Evolutionary conservation across 30 jellyfish, hydroid and myxozoan species (phyloP).

Genomic region (Rhopilema esculentum): DNA sequence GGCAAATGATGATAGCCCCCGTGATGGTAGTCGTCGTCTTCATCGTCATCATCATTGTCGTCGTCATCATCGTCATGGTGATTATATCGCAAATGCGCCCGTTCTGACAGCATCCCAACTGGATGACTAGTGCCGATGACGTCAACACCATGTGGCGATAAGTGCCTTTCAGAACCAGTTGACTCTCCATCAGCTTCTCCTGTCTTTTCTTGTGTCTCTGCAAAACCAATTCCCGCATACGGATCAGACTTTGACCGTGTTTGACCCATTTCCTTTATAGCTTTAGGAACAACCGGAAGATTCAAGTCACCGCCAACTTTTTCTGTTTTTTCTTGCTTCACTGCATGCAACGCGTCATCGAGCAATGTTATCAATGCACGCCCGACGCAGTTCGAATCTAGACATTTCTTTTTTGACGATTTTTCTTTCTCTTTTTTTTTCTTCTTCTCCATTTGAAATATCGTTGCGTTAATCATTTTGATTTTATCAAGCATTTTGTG

Average conservation of each 20-base stretch:
- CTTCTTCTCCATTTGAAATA: slow-evolving; percentile 26
- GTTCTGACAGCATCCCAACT: slow-evolving; percentile 22
- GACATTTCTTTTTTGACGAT: slow-evolving; percentile 21
- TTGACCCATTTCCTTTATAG: slow-evolving; percentile 9
- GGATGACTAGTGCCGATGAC: slow-evolving; percentile 61
- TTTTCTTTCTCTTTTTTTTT: slow-evolving; percentile 6
- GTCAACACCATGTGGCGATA: slow-evolving; percentile 65
- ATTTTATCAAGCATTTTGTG: slow-evolving; percentile 57
- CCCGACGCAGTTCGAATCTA: slow-evolving; percentile 50
- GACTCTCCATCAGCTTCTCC: slow-evolving; percentile 30
- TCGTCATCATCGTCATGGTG: slow-evolving; percentile 57
- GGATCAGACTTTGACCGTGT: slow-evolving; percentile 65
- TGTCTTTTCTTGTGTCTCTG: slow-evolving; percentile 26
- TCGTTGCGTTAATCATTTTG: slow-evolving; percentile 38
- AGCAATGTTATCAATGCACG: slow-evolving; percentile 50
- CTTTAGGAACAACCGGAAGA: not conserved
- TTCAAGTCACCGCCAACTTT: not conserved
- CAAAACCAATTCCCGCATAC: slow-evolving; percentile 66
- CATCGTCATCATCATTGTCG: slow-evolving; percentile 74
- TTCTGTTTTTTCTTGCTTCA: slow-evolving; percentile 39
- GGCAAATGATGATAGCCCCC: slow-evolving; percentile 10
- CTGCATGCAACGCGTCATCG: slow-evolving; percentile 70
- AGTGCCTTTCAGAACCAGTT: slow-evolving; percentile 43
- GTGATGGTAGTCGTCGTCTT: slow-evolving; percentile 76
- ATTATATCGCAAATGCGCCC: slow-evolving; percentile 30